A percentile compares a stretch with the other conserved stretches of the same genome.
Evolutionary conservation across 2,797 vertebrate genomes (phyloP).

Genomic region (Acrocephalus scirpaceus): DNA sequence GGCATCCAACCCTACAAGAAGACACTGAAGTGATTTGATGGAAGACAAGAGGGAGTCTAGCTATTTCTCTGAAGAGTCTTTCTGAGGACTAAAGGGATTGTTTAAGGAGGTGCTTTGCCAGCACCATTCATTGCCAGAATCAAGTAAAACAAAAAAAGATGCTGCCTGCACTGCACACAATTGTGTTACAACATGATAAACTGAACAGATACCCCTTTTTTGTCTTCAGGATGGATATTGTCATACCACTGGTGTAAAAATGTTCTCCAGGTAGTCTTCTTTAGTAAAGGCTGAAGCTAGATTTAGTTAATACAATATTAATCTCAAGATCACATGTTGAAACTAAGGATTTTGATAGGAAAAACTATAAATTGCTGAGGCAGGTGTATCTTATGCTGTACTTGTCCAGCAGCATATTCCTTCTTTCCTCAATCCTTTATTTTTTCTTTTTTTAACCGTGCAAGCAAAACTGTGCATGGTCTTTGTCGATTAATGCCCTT

Average conservation of each 20-base stretch:
- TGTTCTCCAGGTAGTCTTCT: slow-evolving; percentile 57
- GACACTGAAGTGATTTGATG: background rate
- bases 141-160: slow-evolving; percentile 34
- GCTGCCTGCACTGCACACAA: slow-evolving; percentile 23
- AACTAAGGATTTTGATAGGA: slow-evolving; percentile 64
- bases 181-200: background rate
- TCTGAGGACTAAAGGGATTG: slow-evolving; percentile 61
- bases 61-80: slow-evolving; percentile 45
- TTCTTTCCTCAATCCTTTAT: slow-evolving; percentile 10
- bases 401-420: slow-evolving; percentile 61
- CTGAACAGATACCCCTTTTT: background rate
- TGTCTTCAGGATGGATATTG: slow-evolving; percentile 19
- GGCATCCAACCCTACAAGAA: slow-evolving; percentile 35
- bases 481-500: slow-evolving; percentile 75
- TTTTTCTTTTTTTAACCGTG: slow-evolving; percentile 59
- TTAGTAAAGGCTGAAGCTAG: slow-evolving; percentile 51
- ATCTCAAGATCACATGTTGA: slow-evolving; percentile 65
- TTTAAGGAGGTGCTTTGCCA: slow-evolving; percentile 42
- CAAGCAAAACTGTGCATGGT: slow-evolving; percentile 87
- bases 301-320: slow-evolving; percentile 55
- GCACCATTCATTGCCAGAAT: slow-evolving; percentile 52
- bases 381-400: slow-evolving; percentile 59
- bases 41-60: slow-evolving; percentile 46
- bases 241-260: slow-evolving; percentile 35
- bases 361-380: slow-evolving; percentile 51